Evolutionary conservation across 1,140 invertebrate genomes (phyloP).

Genomic region (Cyphomyrmex costatus): DNA sequence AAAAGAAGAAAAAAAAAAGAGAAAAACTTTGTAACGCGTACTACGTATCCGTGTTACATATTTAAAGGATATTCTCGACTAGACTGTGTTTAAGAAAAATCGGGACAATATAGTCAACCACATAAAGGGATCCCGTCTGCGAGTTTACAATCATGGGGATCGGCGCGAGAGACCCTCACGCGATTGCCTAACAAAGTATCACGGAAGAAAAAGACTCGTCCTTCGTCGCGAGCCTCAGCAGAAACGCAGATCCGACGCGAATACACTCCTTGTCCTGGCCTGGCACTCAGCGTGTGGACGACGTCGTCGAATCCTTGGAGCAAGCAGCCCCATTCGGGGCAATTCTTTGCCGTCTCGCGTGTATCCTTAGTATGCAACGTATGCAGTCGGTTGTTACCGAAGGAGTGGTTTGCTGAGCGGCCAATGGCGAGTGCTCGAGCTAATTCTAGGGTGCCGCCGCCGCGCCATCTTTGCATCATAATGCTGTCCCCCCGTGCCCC

Average conservation of each 20-base stretch:
- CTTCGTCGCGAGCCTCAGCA: slow-evolving; percentile 23
- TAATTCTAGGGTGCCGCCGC: slow-evolving; percentile 87
- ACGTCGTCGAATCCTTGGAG: slow-evolving; percentile 37
- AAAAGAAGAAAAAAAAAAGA: not conserved
- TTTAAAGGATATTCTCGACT: not conserved
- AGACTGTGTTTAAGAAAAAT: slow-evolving; percentile 9
- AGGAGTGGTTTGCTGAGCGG: slow-evolving; percentile 86
- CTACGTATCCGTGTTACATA: not conserved
- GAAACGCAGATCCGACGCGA: not conserved
- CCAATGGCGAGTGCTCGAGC: slow-evolving; percentile 87
- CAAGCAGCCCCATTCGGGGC: slow-evolving; percentile 70
- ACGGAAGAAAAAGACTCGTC: slow-evolving; percentile 20
- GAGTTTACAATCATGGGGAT: slow-evolving; percentile 15
- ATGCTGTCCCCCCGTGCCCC: slow-evolving; percentile 82
- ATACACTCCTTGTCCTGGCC: slow-evolving; percentile 44
- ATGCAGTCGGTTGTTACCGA: slow-evolving; percentile 87
- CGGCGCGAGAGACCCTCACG: not conserved
- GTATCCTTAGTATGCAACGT: slow-evolving; percentile 86
- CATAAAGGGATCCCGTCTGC: slow-evolving; percentile 19
- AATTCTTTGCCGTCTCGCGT: slow-evolving; percentile 84
- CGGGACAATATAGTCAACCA: slow-evolving; percentile 8
- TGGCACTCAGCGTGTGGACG: slow-evolving; percentile 73
- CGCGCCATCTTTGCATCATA: slow-evolving; percentile 87
- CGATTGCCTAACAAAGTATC: slow-evolving; percentile 12
- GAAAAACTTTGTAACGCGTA: not conserved